Evolutionary conservation across 2,113 vertebrate species (phyloP), one percentile per base, ranked within the genome.

Genomic region (Pteruthius melanotis): DNA sequence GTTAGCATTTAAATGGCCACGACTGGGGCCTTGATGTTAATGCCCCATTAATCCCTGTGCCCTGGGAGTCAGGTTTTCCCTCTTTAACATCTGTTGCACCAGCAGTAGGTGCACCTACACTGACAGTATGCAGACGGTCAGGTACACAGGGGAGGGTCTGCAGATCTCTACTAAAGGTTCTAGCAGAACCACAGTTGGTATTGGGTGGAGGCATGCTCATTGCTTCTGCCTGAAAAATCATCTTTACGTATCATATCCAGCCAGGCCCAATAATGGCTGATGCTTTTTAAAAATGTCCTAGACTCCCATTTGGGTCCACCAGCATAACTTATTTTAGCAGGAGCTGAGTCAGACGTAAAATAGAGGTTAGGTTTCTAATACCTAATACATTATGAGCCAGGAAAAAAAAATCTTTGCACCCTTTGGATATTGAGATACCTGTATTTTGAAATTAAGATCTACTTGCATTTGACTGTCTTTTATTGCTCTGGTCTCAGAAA

Each of bases 81-180:
- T 19, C 56, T 96, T 65, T 81, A 92, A 86, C 90, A 96, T 92
- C 92, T 96, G 88, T 93, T 93, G 79, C 69, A 71, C 52, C 52
- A 75, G 59, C 90, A 90, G 85, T 71, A 77, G 92, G 72, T 94
- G 53, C 79, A 86, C 60, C 94, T 90, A 53, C 3, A 2, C n/a
- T 0, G 14, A 47, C 68, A 63, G 52, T 9, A 11, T 37, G n/a
- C 54, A 50, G 72, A 45, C 53, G 1, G 84, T 65, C 70, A 90
- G n/a, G 39, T 77, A 54, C 70, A 22, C 45, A 35, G 35, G 71
- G 66, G 59, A 83, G 30, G 12, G 22, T 24, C 69, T 74, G 52
- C 45, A 59, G n/a, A 22, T 63, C 47, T 63, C 76, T 75, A 2
- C 63, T 83, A 44, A 83, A 76, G 40, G 1, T 47, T 90, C 27